Conservation (phyloP, 2,888 invertebrate species). For the Allophyes oxyacanthae region DNA sequence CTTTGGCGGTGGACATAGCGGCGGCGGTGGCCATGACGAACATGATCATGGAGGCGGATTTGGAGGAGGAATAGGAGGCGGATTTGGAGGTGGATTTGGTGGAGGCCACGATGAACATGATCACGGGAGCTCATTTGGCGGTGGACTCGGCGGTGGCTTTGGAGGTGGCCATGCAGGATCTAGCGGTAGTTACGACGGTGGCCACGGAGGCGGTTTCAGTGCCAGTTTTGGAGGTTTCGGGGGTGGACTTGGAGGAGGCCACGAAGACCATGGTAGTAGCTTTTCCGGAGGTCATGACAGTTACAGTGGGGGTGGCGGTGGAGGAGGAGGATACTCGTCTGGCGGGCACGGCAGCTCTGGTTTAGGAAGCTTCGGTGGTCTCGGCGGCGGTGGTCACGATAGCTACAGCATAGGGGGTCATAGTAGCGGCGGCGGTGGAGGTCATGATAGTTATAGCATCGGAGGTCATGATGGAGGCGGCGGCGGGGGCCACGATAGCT, state of each 20-base stretch:
- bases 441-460: constrained; percentile 55
- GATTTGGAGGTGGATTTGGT: constrained; percentile 61
- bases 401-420: constrained; percentile 54
- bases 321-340: constrained; percentile 51
- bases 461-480: constrained; percentile 55
- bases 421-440: constrained; percentile 55
- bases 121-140: constrained; percentile 42
- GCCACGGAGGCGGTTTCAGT: constrained; percentile 53
- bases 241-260: constrained; percentile 59
- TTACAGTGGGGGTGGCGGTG: constrained; percentile 51
- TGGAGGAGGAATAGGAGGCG: constrained; percentile 59
- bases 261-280: constrained; percentile 59
- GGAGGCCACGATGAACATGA: constrained; percentile 56
- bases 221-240: constrained; percentile 55
- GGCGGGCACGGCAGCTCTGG: constrained; percentile 53
- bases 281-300: constrained; percentile 57
- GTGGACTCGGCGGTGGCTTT: constrained; percentile 48
- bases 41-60: constrained; percentile 53
- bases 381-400: constrained; percentile 55
- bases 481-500: constrained; percentile 56
- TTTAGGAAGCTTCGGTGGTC: constrained; percentile 57
- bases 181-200: constrained; percentile 52
- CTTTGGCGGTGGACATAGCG: constrained; percentile 55
- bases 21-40: constrained; percentile 59
- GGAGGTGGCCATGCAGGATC: constrained; percentile 46